Evolutionary conservation across 2,113 vertebrate genomes (phyloP).

Genomic region (Desmodus rotundus): DNA sequence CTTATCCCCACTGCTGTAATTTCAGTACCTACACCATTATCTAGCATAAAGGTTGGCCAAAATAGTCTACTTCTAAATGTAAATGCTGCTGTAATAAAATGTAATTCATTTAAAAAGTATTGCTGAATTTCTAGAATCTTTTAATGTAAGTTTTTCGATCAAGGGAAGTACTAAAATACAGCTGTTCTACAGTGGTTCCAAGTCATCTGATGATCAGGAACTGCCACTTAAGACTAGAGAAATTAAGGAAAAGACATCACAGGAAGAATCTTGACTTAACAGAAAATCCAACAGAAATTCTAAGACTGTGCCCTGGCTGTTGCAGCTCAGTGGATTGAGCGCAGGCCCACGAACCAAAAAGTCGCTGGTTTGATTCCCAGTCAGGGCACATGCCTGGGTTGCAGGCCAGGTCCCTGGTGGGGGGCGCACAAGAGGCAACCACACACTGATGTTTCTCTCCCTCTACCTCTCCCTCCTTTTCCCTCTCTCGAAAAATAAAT

Average conservation of each 20-base stretch:
- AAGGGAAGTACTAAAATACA: not conserved
- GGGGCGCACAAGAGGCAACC: too few species aligned
- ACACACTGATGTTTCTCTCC: too few species aligned
- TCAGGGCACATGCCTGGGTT: too few species aligned
- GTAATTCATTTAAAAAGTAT: not conserved
- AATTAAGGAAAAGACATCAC: not conserved
- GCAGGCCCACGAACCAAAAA: too few species aligned
- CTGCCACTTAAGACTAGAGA: not conserved
- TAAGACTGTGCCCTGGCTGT: too few species aligned
- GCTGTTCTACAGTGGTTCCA: not conserved
- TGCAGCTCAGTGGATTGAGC: too few species aligned
- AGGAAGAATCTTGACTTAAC: not conserved
- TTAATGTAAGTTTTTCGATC: not conserved
- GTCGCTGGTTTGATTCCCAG: too few species aligned
- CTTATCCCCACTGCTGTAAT: not conserved
- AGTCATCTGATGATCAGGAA: not conserved
- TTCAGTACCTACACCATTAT: not conserved
- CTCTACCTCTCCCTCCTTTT: too few species aligned
- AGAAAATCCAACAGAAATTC: not conserved
- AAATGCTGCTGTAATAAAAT: not conserved
- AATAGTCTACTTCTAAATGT: not conserved
- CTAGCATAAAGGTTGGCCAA: not conserved
- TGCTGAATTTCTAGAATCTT: not conserved
- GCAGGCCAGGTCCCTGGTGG: too few species aligned
- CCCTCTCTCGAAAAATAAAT: too few species aligned